phyloP scores from a whole-genome alignment of 2,888 invertebrate genomes.

The Stenotaenia linearis region DNA sequence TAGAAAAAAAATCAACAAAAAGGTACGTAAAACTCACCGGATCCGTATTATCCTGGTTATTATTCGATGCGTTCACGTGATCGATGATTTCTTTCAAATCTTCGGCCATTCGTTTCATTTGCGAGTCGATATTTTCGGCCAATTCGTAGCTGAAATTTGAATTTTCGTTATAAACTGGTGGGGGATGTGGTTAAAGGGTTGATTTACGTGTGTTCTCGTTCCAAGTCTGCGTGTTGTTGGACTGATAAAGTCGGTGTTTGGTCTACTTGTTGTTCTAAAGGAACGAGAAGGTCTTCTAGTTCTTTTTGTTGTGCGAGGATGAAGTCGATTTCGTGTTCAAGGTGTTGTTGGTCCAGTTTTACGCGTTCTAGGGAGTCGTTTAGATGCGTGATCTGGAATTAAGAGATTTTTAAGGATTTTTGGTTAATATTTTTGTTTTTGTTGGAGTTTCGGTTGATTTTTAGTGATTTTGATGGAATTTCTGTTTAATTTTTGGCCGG shows the following conservation, averaged over 20 bases:
- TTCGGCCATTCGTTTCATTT: constrained; percentile 88
- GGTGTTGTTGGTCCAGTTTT: constrained; percentile 77
- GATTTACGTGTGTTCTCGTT: constrained; percentile 78
- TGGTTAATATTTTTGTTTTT: no score
- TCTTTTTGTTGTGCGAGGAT: constrained; percentile 88
- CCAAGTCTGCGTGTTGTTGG: constrained; percentile 63
- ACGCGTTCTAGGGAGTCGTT: constrained; percentile 83
- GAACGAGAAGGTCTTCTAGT: constrained; percentile 75
- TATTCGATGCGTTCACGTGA: constrained; percentile 81
- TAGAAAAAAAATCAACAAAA: no score
- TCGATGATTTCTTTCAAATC: constrained; percentile 93
- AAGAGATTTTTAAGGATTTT: no score
- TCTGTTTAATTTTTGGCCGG: no score
- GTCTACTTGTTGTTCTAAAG: constrained; percentile 70
- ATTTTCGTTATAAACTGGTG: background rate
- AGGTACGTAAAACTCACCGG: constrained; percentile 58
- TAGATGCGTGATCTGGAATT: constrained; percentile 65
- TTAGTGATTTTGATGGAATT: no score
- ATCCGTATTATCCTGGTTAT: constrained; percentile 58
- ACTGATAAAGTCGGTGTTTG: constrained; percentile 42
- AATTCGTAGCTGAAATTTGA: constrained; percentile 77
- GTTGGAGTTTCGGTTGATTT: no score
- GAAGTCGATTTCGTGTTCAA: constrained; percentile 91
- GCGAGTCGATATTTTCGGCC: constrained; percentile 84
- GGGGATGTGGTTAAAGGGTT: no score